phyloP scores from a whole-genome alignment of 1,140 invertebrate genomes.

The Drosophila navojoa region DNA sequence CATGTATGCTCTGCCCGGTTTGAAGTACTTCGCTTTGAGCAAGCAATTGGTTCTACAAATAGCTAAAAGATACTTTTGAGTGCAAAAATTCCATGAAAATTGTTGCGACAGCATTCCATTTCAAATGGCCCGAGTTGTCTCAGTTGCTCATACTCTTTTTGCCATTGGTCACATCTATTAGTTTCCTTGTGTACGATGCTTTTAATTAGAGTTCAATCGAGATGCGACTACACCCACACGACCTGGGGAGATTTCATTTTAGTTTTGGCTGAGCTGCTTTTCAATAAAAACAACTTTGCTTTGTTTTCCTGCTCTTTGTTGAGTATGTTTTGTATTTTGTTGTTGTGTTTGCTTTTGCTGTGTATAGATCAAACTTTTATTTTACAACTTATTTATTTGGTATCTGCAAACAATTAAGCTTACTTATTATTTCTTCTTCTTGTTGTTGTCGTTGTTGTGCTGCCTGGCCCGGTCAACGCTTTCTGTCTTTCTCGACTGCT shows the following conservation, averaged over 20 bases:
- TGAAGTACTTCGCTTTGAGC: conserved; percentile 4
- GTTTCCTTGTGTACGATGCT: neutral
- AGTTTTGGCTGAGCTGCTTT: conserved; percentile 7
- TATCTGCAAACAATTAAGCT: conserved; percentile 80
- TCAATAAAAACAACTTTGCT: conserved; percentile 20
- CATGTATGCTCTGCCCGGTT: neutral
- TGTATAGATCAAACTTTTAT: conserved; percentile 23
- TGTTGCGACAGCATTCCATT: no score
- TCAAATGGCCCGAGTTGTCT: neutral
- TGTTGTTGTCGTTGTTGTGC: conserved; percentile 2
- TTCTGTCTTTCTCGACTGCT: conserved; percentile 8
- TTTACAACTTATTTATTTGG: conserved; percentile 73
- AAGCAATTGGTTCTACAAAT: neutral
- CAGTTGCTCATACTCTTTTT: conserved; percentile 5
- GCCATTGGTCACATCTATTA: neutral
- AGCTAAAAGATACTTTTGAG: neutral
- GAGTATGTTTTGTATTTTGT: conserved; percentile 42
- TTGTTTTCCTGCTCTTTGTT: conserved; percentile 1
- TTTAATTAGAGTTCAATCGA: conserved; percentile 32
- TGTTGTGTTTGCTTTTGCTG: conserved; percentile 2
- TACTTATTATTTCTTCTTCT: conserved; percentile 18
- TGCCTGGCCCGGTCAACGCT: conserved; percentile 23
- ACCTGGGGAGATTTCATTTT: conserved; percentile 27
- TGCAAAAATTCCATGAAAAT: neutral
- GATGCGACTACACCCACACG: conserved; percentile 10